Evolutionary conservation across 2,888 invertebrate species (phyloP).

Genomic region (Altica lythri): DNA sequence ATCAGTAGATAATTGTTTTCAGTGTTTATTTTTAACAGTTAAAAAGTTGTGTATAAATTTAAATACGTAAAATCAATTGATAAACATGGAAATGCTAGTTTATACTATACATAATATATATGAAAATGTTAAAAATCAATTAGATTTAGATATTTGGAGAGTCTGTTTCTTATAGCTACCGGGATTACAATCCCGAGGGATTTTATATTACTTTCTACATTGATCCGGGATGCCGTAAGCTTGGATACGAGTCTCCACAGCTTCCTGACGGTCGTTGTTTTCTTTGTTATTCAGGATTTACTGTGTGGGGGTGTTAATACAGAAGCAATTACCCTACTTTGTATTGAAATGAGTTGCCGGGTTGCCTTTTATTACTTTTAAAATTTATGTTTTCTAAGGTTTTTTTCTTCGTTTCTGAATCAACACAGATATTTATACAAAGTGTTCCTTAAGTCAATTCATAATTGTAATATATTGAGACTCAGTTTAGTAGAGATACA

Average conservation of each 20-base stretch:
- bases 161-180: constrained; percentile 10
- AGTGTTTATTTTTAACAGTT: too few species aligned
- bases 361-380: too few species aligned
- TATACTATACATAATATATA: constrained; percentile 1
- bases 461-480: too few species aligned
- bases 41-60: too few species aligned
- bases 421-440: too few species aligned
- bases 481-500: too few species aligned
- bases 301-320: constrained; percentile 9
- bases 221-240: constrained; percentile 26
- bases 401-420: too few species aligned
- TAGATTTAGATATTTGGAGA: constrained; percentile 3
- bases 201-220: constrained; percentile 29
- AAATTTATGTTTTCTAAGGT: too few species aligned
- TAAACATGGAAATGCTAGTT: background rate
- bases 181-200: constrained; percentile 28
- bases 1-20: too few species aligned
- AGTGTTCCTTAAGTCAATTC: too few species aligned
- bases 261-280: constrained; percentile 3
- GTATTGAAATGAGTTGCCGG: too few species aligned
- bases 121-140: constrained; percentile 2
- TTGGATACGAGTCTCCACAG: constrained; percentile 10
- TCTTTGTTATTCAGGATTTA: constrained; percentile 9
- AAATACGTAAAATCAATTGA: background rate
- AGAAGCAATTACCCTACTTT: constrained; percentile 11